Percentiles rank a stretch among this genome's conserved stretches.
phyloP scores from a whole-genome alignment of 2,113 vertebrate genomes.

The Tachysurus fulvidraco region DNA sequence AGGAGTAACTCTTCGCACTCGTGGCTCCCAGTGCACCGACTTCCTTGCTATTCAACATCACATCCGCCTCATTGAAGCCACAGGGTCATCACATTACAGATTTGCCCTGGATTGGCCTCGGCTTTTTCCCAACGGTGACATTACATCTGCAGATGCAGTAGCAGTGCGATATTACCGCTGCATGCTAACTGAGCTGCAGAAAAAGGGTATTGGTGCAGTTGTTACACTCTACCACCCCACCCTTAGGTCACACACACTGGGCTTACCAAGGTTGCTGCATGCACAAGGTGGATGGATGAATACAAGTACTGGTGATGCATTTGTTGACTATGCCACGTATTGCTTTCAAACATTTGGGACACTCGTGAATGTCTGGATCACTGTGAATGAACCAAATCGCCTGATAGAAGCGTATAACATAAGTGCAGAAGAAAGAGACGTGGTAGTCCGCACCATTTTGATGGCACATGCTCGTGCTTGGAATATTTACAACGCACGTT shows the following conservation, averaged over 20 bases:
- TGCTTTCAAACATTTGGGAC: slow-evolving; percentile 87
- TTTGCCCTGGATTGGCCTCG: slow-evolving; percentile 93
- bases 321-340: slow-evolving; percentile 80
- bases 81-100: slow-evolving; percentile 84
- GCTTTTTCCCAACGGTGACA: slow-evolving; percentile 82
- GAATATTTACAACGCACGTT: slow-evolving; percentile 77
- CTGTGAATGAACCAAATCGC: slow-evolving; percentile 91
- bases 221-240: slow-evolving; percentile 89
- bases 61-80: slow-evolving; percentile 76
- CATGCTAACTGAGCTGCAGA: slow-evolving; percentile 80
- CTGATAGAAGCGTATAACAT: slow-evolving; percentile 76
- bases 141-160: slow-evolving; percentile 75
- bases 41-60: slow-evolving; percentile 84
- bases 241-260: slow-evolving; percentile 70
- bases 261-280: slow-evolving; percentile 76
- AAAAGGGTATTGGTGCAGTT: slow-evolving; percentile 72
- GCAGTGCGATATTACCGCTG: slow-evolving; percentile 88
- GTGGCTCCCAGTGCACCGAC: slow-evolving; percentile 85
- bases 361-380: slow-evolving; percentile 89
- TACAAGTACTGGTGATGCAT: slow-evolving; percentile 75
- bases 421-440: slow-evolving; percentile 72
- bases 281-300: slow-evolving; percentile 86
- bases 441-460: slow-evolving; percentile 82
- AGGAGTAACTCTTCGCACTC: slow-evolving; percentile 80
- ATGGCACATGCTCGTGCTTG: slow-evolving; percentile 87